phyloP scores from a whole-genome alignment of 2,888 invertebrate genomes.

The Lamproptera curius region DNA sequence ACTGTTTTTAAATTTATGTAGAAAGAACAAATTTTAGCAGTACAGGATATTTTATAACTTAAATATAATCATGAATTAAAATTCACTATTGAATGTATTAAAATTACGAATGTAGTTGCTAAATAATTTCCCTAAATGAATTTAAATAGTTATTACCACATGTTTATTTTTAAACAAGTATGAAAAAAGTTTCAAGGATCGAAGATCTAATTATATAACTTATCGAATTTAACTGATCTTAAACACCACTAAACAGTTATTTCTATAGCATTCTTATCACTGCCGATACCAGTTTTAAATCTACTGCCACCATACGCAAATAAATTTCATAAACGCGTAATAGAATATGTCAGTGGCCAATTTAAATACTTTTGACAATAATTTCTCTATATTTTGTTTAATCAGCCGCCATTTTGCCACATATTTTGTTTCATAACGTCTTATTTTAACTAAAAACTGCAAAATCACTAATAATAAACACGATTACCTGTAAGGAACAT shows the following conservation, averaged over 20 bases:
- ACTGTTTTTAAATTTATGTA: too few relatives aligned
- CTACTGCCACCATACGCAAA: constrained; percentile 40
- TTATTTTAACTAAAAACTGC: constrained; percentile 20
- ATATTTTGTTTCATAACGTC: constrained; percentile 1
- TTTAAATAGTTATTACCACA: too few relatives aligned
- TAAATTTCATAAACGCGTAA: constrained; percentile 22
- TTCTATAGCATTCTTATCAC: constrained; percentile 35
- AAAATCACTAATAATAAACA: constrained; percentile 27
- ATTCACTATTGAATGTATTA: too few relatives aligned
- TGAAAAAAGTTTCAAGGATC: too few relatives aligned
- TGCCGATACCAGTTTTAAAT: constrained; percentile 37
- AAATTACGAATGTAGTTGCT: too few relatives aligned
- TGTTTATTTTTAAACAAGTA: too few relatives aligned
- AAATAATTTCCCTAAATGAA: too few relatives aligned
- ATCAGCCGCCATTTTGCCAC: constrained; percentile 36
- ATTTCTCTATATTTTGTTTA: neutral
- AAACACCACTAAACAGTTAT: constrained; percentile 16
- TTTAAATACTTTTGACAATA: neutral
- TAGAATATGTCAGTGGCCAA: constrained; percentile 9
- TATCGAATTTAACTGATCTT: neutral
- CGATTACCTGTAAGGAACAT: constrained; percentile 41
- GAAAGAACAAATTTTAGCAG: too few relatives aligned
- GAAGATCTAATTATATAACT: too few relatives aligned
- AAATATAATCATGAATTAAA: too few relatives aligned
- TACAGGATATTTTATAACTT: too few relatives aligned